A percentile compares a stretch with the other conserved stretches of the same genome.
phyloP scores from a whole-genome alignment of 92 coral and sea anemone species.

The Chrysogorgia sp. region DNA sequence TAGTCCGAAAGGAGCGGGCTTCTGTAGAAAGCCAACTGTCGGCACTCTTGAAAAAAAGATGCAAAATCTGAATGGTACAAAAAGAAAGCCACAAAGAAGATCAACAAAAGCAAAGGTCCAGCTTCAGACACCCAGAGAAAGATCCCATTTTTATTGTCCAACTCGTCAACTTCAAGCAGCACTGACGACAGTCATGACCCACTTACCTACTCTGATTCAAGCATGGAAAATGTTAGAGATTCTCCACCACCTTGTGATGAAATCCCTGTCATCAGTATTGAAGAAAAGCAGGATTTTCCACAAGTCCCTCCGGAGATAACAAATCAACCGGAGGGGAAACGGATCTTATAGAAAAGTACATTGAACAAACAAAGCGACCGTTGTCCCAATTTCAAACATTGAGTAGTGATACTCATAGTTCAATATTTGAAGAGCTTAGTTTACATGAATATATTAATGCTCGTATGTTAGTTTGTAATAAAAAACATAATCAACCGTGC shows the following conservation, averaged over 20 bases:
- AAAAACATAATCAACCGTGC: slow-evolving; percentile 27
- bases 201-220: neutral
- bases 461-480: no score
- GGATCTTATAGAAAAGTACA: slow-evolving; percentile 16
- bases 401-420: slow-evolving; percentile 28
- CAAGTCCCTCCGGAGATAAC: slow-evolving; percentile 17
- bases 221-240: slow-evolving; percentile 3
- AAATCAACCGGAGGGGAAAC: slow-evolving; percentile 15
- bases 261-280: neutral
- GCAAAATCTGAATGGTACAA: slow-evolving; percentile 50
- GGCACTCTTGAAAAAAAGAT: slow-evolving; percentile 49
- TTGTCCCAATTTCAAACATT: slow-evolving; percentile 17
- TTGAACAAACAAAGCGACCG: slow-evolving; percentile 24
- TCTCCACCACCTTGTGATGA: neutral
- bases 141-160: neutral
- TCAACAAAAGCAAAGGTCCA: neutral
- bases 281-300: slow-evolving; percentile 24
- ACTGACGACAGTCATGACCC: slow-evolving; percentile 19
- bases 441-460: slow-evolving; percentile 16
- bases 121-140: neutral
- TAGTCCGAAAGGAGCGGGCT: no score
- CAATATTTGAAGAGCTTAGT: slow-evolving; percentile 24
- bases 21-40: slow-evolving; percentile 56
- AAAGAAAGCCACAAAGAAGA: slow-evolving; percentile 19
- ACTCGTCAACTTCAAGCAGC: slow-evolving; percentile 7